phyloP scores from a whole-genome alignment of 2,797 vertebrate genomes.

The Helicolenus hilgendorfi region DNA sequence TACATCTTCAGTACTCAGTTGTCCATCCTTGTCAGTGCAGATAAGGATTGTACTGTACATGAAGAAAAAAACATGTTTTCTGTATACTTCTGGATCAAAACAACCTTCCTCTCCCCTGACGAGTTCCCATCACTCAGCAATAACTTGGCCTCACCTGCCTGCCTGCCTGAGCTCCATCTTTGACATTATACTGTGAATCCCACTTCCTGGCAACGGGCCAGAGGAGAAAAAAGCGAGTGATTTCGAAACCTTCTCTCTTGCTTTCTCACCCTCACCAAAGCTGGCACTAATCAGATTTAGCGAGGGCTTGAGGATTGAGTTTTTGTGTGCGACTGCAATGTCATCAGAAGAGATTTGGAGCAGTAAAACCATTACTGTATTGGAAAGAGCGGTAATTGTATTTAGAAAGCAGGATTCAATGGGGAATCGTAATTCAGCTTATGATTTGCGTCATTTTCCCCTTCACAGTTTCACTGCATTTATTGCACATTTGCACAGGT shows the following conservation, averaged over 20 bases:
- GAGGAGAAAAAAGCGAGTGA: slow-evolving; percentile 34
- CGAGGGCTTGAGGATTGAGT: slow-evolving; percentile 35
- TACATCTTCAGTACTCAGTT: background rate
- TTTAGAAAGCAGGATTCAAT: slow-evolving; percentile 61
- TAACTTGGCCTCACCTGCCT: slow-evolving; percentile 38
- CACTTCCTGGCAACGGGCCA: slow-evolving; percentile 50
- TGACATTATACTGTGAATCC: slow-evolving; percentile 52
- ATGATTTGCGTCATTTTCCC: slow-evolving; percentile 71
- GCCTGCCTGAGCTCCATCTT: slow-evolving; percentile 21
- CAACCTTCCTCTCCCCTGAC: background rate
- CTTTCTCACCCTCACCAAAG: slow-evolving; percentile 46
- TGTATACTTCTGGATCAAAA: slow-evolving; percentile 29
- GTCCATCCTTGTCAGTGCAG: background rate
- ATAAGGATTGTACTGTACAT: background rate
- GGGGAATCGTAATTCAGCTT: slow-evolving; percentile 55
- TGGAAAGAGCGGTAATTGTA: slow-evolving; percentile 69
- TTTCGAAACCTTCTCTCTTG: slow-evolving; percentile 15
- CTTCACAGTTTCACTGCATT: slow-evolving; percentile 63
- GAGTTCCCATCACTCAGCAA: slow-evolving; percentile 27
- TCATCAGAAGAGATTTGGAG: slow-evolving; percentile 68
- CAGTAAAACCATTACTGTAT: slow-evolving; percentile 68
- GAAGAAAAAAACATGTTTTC: background rate
- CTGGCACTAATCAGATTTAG: slow-evolving; percentile 75
- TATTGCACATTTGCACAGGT: slow-evolving; percentile 69
- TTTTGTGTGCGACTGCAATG: slow-evolving; percentile 63